phyloP scores from a whole-genome alignment of 2,113 vertebrate species.

The Saccopteryx bilineata region DNA sequence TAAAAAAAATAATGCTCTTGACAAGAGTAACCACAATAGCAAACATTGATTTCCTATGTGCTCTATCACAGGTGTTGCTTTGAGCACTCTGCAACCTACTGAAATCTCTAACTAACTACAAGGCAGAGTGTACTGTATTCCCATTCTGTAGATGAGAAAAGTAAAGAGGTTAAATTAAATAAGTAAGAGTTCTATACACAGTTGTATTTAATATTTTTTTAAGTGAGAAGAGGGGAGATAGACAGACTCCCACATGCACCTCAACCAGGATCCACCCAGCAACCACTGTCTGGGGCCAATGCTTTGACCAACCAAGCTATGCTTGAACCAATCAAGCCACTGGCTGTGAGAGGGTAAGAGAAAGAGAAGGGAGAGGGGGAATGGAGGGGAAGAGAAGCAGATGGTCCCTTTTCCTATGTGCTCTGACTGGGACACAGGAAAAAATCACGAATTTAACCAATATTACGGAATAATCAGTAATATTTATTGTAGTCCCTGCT shows the following conservation, averaged over 20 bases:
- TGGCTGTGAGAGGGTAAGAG: too few relatives aligned
- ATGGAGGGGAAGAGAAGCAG: too few relatives aligned
- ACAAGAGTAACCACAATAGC: not conserved
- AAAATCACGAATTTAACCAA: not conserved
- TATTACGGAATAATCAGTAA: not conserved
- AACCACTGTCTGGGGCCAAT: too few relatives aligned
- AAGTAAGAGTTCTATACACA: not conserved
- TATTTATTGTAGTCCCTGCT: not conserved
- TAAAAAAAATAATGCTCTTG: not conserved
- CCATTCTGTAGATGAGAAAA: conserved; percentile 21
- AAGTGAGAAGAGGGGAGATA: too few relatives aligned
- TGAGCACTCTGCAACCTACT: not conserved
- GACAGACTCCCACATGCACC: too few relatives aligned
- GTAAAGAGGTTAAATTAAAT: not conserved
- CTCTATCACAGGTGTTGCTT: not conserved
- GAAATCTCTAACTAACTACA: not conserved
- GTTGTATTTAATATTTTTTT: not conserved
- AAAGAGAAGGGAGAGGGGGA: too few relatives aligned
- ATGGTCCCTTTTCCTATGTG: too few relatives aligned
- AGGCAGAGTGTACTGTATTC: not conserved
- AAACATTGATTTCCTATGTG: not conserved
- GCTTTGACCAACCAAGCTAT: too few relatives aligned
- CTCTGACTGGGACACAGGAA: not conserved
- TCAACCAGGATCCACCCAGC: too few relatives aligned
- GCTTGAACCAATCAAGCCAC: too few relatives aligned